Percentiles rank a stretch among this genome's conserved stretches.
Conservation (phyloP, 2,113 vertebrate genomes). For the Macquaria ambigua region DNA sequence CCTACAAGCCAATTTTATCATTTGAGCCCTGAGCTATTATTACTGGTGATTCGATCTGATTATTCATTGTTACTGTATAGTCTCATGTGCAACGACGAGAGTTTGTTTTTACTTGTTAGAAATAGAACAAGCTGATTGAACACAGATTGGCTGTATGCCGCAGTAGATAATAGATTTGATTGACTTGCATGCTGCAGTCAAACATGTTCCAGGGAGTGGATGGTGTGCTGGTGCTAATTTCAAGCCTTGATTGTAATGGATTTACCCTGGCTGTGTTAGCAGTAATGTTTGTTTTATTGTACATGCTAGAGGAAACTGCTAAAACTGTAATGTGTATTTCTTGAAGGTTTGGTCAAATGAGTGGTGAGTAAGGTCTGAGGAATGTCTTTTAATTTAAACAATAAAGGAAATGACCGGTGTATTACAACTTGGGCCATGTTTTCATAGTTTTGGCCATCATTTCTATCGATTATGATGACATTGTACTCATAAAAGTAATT, state of each 20-base stretch:
- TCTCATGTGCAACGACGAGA: conserved; percentile 29
- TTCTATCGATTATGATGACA: neutral
- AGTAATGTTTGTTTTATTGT: conserved; percentile 25
- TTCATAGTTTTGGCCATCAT: neutral
- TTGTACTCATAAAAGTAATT: too few species aligned
- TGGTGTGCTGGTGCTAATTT: conserved; percentile 11
- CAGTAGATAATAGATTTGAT: conserved; percentile 39
- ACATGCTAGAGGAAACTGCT: neutral
- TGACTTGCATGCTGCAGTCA: conserved; percentile 32
- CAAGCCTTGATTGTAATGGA: conserved; percentile 12
- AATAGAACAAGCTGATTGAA: conserved; percentile 27
- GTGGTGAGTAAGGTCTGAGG: neutral
- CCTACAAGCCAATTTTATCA: conserved; percentile 39
- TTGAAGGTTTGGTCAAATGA: neutral
- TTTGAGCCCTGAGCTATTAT: conserved; percentile 38
- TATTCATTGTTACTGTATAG: conserved; percentile 43
- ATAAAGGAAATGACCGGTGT: neutral
- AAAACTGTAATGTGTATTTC: conserved; percentile 2
- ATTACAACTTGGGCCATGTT: neutral
- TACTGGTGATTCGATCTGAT: conserved; percentile 35
- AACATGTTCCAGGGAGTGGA: neutral
- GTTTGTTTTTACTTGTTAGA: conserved; percentile 31
- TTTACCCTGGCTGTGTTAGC: conserved; percentile 15
- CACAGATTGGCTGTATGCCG: conserved; percentile 28
- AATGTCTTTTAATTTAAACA: neutral